Conservation (phyloP, 2,797 vertebrate species). For the Aselliscus stoliczkanus region DNA sequence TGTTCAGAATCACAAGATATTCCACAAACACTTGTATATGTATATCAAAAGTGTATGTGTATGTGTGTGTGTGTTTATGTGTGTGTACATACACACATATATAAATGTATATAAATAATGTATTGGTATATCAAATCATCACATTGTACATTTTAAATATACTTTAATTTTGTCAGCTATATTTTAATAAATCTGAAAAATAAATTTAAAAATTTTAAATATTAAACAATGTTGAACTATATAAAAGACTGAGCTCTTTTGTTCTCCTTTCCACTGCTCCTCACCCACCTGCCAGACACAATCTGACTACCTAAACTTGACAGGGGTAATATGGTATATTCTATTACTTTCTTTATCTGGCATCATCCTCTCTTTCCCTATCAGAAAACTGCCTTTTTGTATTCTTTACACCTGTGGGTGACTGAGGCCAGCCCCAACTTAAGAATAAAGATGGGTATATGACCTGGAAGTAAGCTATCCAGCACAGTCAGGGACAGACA, state of each 20-base stretch:
- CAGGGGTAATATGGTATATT: neutral
- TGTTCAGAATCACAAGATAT: too few relatives aligned
- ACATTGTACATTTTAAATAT: neutral
- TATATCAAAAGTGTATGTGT: too few relatives aligned
- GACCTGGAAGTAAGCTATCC: neutral
- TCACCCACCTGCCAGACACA: neutral
- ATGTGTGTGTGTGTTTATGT: too few relatives aligned
- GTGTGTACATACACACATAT: neutral
- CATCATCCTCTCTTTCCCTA: neutral
- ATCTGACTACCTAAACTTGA: neutral
- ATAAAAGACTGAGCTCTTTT: neutral
- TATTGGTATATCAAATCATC: neutral
- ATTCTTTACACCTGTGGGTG: neutral
- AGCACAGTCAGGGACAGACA: neutral
- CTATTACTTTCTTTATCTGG: neutral
- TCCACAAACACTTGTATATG: too few relatives aligned
- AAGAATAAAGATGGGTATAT: neutral
- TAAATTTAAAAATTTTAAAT: neutral
- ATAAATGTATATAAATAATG: rapidly evolving
- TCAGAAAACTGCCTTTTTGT: neutral
- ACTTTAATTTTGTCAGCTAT: neutral
- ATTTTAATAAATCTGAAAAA: neutral
- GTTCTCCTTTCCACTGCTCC: neutral
- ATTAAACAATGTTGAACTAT: neutral
- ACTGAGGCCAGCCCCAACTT: neutral